Conservation (phyloP, 2,797 vertebrate species). For the Malurus splendens region DNA sequence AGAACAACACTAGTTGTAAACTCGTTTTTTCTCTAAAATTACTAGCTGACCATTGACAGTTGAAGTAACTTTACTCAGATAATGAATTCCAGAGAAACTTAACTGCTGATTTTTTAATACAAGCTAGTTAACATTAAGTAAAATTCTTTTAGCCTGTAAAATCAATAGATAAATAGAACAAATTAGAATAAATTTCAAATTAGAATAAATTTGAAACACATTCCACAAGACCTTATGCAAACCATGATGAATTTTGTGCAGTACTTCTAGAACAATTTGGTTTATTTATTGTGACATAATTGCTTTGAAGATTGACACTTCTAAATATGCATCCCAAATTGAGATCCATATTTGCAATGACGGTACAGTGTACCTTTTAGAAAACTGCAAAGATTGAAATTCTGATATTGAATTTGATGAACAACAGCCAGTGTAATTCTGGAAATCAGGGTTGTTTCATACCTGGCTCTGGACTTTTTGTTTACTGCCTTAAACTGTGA, state of each 20-base stretch:
- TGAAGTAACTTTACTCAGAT: background rate
- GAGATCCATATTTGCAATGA: background rate
- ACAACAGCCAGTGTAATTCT: background rate
- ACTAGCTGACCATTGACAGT: background rate
- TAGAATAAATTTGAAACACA: background rate
- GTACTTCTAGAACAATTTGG: background rate
- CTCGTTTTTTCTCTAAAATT: background rate
- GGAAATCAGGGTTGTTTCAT: background rate
- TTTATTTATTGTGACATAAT: background rate
- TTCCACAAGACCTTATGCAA: background rate
- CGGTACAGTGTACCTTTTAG: background rate
- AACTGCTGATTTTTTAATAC: background rate
- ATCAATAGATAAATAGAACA: background rate
- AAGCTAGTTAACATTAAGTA: background rate
- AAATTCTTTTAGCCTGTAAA: background rate
- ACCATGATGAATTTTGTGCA: background rate
- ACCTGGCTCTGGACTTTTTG: background rate
- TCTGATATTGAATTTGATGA: background rate
- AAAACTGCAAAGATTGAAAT: background rate
- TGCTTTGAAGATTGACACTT: background rate
- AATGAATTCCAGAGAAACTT: background rate
- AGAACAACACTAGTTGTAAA: background rate
- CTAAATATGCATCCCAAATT: background rate
- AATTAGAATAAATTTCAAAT: background rate
- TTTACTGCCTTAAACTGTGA: background rate